These are phyloP conservation scores for Amiota minor DNA, from an alignment of 2,888 invertebrate genomes.

Conservation along the genomic window DNA sequence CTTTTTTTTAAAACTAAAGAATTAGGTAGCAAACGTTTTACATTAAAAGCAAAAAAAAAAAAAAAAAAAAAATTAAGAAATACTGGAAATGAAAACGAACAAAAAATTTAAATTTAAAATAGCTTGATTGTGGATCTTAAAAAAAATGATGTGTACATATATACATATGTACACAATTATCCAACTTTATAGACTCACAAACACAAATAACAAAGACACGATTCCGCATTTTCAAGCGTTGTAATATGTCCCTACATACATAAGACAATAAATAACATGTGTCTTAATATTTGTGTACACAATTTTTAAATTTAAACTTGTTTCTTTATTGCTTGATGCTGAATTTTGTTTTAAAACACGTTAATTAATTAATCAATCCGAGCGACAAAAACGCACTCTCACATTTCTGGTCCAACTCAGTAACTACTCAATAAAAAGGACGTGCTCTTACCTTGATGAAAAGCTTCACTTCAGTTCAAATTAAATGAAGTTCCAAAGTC, in stretches of 20 bases:
- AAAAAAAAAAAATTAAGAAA: neutral
- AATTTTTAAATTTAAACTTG: too few relatives aligned
- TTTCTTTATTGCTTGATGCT: too few relatives aligned
- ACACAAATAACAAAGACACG: neutral
- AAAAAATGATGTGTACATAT: too few relatives aligned
- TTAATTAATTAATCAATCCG: neutral
- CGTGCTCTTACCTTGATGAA: constrained; percentile 24
- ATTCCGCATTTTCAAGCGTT: too few relatives aligned
- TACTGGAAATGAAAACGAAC: too few relatives aligned
- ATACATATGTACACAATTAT: too few relatives aligned
- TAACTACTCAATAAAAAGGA: neutral
- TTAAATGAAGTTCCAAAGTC: neutral
- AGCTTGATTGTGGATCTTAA: too few relatives aligned
- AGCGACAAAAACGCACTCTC: neutral
- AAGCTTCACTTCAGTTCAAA: constrained; percentile 20
- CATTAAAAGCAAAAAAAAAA: neutral
- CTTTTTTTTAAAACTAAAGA: constrained; percentile 31
- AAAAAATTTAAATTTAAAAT: too few relatives aligned
- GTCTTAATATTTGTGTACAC: too few relatives aligned
- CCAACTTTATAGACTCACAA: neutral
- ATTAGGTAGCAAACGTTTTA: constrained; percentile 41
- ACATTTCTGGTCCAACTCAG: neutral
- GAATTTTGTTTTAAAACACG: neutral
- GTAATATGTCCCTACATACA: too few relatives aligned
- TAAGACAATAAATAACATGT: too few relatives aligned